These are phyloP conservation scores for Drosophila paracracens DNA, from an alignment of 2,888 invertebrate genomes.

Conservation along the genomic window DNA sequence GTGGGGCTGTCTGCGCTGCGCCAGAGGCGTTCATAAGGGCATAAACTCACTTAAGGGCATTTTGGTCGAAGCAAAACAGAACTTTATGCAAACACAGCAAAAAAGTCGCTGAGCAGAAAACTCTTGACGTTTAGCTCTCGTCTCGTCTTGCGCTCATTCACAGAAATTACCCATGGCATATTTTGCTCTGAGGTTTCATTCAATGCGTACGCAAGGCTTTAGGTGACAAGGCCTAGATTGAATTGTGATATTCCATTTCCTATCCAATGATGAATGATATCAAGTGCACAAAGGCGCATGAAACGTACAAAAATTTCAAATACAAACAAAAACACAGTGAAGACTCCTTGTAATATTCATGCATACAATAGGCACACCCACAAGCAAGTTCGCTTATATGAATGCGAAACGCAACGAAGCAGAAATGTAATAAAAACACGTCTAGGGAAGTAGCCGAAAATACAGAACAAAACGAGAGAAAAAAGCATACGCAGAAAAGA, in stretches of 20 bases:
- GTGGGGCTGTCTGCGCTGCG: slow-evolving; percentile 7
- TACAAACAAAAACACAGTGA: slow-evolving; percentile 18
- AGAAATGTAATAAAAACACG: slow-evolving; percentile 69
- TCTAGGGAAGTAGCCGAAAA: slow-evolving; percentile 30
- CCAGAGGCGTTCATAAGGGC: slow-evolving; percentile 37
- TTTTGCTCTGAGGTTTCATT: slow-evolving; percentile 1
- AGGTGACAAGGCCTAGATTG: background rate
- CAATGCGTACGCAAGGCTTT: background rate
- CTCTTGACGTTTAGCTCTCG: background rate
- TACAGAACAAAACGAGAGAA: slow-evolving; percentile 3
- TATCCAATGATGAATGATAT: slow-evolving; percentile 59
- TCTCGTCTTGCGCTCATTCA: slow-evolving; percentile 31
- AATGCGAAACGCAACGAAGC: slow-evolving; percentile 50
- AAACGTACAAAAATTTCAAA: slow-evolving; percentile 46
- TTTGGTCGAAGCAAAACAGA: slow-evolving; percentile 36
- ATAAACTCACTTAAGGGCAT: slow-evolving; percentile 44
- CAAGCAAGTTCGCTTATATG: slow-evolving; percentile 38
- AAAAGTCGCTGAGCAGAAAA: slow-evolving; percentile 49
- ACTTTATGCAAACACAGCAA: slow-evolving; percentile 71
- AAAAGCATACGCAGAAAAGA: slow-evolving; percentile 24
- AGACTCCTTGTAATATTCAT: slow-evolving; percentile 18
- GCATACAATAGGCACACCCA: slow-evolving; percentile 16
- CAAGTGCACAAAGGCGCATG: slow-evolving; percentile 32
- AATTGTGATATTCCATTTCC: slow-evolving; percentile 18
- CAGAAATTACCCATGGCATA: slow-evolving; percentile 4